phyloP scores from a whole-genome alignment of 2,113 vertebrate genomes.

The Pycnonotus jocosus region DNA sequence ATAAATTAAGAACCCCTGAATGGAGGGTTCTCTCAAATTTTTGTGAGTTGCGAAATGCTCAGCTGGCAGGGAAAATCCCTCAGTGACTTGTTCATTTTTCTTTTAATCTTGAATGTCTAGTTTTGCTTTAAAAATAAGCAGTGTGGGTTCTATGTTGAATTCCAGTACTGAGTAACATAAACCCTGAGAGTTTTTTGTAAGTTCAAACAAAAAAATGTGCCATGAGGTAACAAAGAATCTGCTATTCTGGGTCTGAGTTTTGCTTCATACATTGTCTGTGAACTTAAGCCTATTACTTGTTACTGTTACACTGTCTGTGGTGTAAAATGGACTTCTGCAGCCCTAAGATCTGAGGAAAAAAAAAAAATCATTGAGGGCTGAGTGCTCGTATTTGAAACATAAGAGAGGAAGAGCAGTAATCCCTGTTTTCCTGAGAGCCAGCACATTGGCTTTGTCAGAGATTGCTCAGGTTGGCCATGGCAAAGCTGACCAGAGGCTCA shows the following conservation, averaged over 20 bases:
- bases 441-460: background rate
- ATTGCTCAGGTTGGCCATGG: background rate
- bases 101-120: background rate
- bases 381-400: background rate
- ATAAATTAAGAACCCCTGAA: background rate
- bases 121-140: slow-evolving; percentile 31
- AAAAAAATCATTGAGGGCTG: background rate
- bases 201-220: background rate
- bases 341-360: background rate
- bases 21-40: background rate
- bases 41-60: background rate
- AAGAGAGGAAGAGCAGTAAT: background rate
- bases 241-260: background rate
- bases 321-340: background rate
- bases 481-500: background rate
- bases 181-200: background rate
- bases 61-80: background rate
- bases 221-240: background rate
- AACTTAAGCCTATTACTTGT: background rate
- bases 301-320: background rate
- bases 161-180: background rate
- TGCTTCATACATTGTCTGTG: background rate
- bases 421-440: background rate
- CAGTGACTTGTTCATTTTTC: background rate
- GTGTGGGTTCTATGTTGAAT: background rate